Conservation (phyloP, 2,113 vertebrate species). For the Rynchops niger region DNA sequence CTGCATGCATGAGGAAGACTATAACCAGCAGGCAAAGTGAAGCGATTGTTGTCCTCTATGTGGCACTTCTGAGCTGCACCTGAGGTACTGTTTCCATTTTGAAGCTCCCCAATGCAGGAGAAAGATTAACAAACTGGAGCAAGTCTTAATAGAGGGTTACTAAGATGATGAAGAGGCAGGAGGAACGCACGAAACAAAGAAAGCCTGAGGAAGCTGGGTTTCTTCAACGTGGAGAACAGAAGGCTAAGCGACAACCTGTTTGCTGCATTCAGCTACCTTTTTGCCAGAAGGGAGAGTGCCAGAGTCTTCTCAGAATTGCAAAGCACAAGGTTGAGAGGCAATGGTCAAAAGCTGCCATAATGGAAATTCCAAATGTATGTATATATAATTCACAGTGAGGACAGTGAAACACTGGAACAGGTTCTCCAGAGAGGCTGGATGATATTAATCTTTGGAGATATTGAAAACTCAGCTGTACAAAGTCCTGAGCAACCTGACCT, state of each 20-base stretch:
- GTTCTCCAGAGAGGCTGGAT: background rate
- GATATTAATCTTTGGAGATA: background rate
- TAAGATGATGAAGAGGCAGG: background rate
- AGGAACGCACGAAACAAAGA: background rate
- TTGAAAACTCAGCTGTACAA: background rate
- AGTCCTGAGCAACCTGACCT: background rate
- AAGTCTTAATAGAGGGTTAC: background rate
- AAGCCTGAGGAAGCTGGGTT: background rate
- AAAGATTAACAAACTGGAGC: background rate
- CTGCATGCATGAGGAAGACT: background rate
- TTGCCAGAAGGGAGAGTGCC: background rate
- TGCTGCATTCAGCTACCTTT: background rate
- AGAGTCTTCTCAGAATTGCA: background rate
- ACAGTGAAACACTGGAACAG: background rate
- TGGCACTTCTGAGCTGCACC: background rate
- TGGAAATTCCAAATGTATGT: background rate
- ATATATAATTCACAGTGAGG: background rate
- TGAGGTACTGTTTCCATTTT: background rate
- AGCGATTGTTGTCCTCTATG: accelerated
- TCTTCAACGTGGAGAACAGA: background rate
- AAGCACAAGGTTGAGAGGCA: background rate
- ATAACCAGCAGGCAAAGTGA: background rate
- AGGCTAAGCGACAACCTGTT: background rate
- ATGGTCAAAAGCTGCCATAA: background rate
- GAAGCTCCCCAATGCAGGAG: background rate